A percentile compares a stretch with the other conserved stretches of the same genome.
Conservation (phyloP, 2,888 invertebrate species). For the Ophion costatus region DNA sequence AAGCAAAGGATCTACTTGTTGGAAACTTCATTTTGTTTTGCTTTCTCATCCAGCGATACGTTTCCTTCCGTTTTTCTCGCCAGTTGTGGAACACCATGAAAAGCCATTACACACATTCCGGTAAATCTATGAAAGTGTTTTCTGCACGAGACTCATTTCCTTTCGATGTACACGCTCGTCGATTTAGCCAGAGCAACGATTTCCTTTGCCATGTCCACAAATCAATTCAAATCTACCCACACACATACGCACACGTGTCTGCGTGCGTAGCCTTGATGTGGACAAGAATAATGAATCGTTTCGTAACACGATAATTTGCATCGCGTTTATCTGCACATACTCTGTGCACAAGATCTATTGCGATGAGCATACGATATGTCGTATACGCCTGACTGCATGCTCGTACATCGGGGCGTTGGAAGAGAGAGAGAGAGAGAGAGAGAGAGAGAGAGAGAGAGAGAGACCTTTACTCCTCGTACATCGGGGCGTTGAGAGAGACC, state of each 20-base stretch:
- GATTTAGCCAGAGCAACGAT: too few relatives aligned
- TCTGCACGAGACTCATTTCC: too few relatives aligned
- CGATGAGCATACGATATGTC: conserved; percentile 32
- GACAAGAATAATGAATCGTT: conserved; percentile 75
- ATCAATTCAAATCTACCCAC: background rate
- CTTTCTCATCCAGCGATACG: too few relatives aligned
- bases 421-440: too few relatives aligned
- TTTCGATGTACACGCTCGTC: too few relatives aligned
- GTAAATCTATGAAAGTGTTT: too few relatives aligned
- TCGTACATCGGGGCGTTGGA: conserved; percentile 13
- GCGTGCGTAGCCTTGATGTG: conserved; percentile 67
- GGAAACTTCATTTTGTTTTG: too few relatives aligned
- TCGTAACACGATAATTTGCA: conserved; percentile 70
- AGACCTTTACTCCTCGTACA: conserved; percentile 12
- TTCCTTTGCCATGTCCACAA: background rate
- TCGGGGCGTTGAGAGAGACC: conserved; percentile 67
- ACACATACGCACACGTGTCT: background rate
- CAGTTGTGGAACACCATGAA: too few relatives aligned
- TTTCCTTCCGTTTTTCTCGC: too few relatives aligned
- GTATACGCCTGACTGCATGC: conserved; percentile 38
- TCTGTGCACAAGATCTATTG: conserved; percentile 19
- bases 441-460: too few relatives aligned
- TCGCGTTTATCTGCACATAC: conserved; percentile 26
- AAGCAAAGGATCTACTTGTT: too few relatives aligned
- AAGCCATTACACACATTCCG: too few relatives aligned